phyloP scores from a whole-genome alignment of 2,113 vertebrate species.

The Brachyhypopomus occidentalis region DNA sequence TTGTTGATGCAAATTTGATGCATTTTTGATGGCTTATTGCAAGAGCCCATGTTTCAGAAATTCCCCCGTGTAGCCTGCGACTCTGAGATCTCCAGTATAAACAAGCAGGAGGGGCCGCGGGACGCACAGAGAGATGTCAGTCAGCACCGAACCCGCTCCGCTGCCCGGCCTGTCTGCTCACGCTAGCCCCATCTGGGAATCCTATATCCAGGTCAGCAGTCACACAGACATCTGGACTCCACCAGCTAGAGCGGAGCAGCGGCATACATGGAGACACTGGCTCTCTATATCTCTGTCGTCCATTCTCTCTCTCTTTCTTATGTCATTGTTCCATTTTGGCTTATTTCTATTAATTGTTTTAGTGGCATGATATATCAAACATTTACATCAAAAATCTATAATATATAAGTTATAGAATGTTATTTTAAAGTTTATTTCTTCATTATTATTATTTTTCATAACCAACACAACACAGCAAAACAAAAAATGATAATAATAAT shows the following conservation, averaged over 20 bases:
- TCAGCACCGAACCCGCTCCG: slow-evolving; percentile 18
- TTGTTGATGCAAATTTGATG: slow-evolving; percentile 2
- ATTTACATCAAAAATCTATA: too few relatives aligned
- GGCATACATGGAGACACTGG: neutral
- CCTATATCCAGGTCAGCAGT: slow-evolving; percentile 43
- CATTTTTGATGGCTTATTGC: slow-evolving; percentile 1
- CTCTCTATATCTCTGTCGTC: neutral
- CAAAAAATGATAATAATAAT: too few relatives aligned
- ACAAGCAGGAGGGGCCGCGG: slow-evolving; percentile 1
- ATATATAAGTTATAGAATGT: too few relatives aligned
- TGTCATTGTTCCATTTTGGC: neutral
- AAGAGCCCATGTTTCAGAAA: slow-evolving; percentile 8
- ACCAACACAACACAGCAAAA: too few relatives aligned
- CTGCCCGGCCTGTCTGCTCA: slow-evolving; percentile 13
- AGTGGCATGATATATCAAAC: too few relatives aligned
- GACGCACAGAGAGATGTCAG: neutral
- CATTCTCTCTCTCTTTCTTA: neutral
- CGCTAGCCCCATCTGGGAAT: slow-evolving; percentile 30
- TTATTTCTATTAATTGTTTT: neutral
- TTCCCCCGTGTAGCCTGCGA: neutral
- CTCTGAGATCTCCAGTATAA: slow-evolving; percentile 12
- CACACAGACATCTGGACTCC: slow-evolving; percentile 34
- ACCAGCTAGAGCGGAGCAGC: neutral
- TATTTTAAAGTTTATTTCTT: too few relatives aligned
- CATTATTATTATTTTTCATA: too few relatives aligned